A percentile compares a stretch with the other conserved stretches of the same genome.
Conservation (phyloP, 2,797 vertebrate species). For the Myotis findleyi region DNA sequence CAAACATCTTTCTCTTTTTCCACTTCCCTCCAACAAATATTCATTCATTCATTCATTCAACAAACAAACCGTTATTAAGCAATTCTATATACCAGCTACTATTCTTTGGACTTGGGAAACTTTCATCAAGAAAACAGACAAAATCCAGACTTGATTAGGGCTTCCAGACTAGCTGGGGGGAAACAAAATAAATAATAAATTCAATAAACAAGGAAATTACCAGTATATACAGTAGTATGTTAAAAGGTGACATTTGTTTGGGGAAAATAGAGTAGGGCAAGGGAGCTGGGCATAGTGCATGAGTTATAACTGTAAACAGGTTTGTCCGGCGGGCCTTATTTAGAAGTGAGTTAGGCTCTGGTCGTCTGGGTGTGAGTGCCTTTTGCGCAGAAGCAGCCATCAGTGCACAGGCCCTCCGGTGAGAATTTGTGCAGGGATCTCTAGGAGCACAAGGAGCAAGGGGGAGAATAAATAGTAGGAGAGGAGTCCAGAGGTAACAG, state of each 20-base stretch:
- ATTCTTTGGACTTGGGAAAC: not conserved
- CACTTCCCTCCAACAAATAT: not conserved
- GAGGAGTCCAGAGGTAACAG: not conserved
- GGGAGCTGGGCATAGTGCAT: not conserved
- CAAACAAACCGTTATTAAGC: not conserved
- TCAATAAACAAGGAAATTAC: not conserved
- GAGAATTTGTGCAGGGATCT: not conserved
- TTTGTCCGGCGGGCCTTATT: not conserved
- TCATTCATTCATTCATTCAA: not conserved
- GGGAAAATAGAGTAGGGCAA: not conserved
- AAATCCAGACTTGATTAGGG: not conserved
- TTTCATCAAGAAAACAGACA: constrained; percentile 28
- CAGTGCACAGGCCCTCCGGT: not conserved
- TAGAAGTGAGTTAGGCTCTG: not conserved
- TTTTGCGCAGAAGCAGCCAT: not conserved
- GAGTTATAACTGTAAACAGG: not conserved
- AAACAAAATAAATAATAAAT: not conserved
- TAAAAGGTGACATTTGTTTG: not conserved
- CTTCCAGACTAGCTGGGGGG: not conserved
- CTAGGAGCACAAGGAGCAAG: not conserved
- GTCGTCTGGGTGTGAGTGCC: not conserved
- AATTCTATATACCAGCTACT: not conserved
- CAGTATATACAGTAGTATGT: not conserved
- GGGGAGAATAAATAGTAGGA: not conserved
- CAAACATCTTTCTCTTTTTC: not conserved